Evolutionary conservation across 2,797 vertebrate genomes (phyloP).

Genomic region (Diplodus puntazzo): DNA sequence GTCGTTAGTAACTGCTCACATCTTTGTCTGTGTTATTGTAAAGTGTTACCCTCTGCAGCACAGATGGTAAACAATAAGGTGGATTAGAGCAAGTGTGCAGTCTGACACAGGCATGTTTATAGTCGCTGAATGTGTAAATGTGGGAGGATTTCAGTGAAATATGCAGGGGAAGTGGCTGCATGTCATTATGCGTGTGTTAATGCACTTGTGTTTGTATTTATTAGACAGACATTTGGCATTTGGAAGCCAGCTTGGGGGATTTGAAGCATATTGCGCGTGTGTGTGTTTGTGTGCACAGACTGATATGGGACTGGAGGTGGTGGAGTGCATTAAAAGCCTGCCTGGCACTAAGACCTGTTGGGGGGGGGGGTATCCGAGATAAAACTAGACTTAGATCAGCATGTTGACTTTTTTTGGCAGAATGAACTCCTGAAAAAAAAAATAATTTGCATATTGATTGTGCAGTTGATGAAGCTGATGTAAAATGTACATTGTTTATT

Average conservation of each 20-base stretch:
- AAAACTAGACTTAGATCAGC: slow-evolving; percentile 76
- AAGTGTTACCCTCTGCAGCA: slow-evolving; percentile 24
- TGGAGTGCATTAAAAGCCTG: slow-evolving; percentile 74
- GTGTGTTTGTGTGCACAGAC: slow-evolving; percentile 25
- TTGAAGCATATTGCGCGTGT: slow-evolving; percentile 57
- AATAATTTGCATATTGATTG: slow-evolving; percentile 69
- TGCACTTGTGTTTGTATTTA: slow-evolving; percentile 67
- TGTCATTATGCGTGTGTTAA: slow-evolving; percentile 54
- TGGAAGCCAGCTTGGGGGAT: slow-evolving; percentile 57
- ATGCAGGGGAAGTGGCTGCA: slow-evolving; percentile 36
- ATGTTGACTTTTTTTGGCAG: slow-evolving; percentile 73
- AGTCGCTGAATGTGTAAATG: slow-evolving; percentile 37
- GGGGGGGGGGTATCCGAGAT: slow-evolving; percentile 53
- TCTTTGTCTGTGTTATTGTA: neutral
- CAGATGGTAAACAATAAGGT: slow-evolving; percentile 31
- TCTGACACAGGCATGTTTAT: slow-evolving; percentile 37
- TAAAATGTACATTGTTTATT: slow-evolving; percentile 52
- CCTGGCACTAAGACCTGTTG: slow-evolving; percentile 63
- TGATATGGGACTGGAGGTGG: slow-evolving; percentile 58
- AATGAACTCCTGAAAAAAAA: slow-evolving; percentile 30
- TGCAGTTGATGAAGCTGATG: slow-evolving; percentile 57
- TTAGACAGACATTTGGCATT: slow-evolving; percentile 68
- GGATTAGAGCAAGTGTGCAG: neutral
- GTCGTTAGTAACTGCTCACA: too few relatives aligned
- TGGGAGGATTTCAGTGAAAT: slow-evolving; percentile 52